Evolutionary conservation across 53 echinoderm and acorn worm species (phyloP).

Genomic region (Pentamera pediparva): DNA sequence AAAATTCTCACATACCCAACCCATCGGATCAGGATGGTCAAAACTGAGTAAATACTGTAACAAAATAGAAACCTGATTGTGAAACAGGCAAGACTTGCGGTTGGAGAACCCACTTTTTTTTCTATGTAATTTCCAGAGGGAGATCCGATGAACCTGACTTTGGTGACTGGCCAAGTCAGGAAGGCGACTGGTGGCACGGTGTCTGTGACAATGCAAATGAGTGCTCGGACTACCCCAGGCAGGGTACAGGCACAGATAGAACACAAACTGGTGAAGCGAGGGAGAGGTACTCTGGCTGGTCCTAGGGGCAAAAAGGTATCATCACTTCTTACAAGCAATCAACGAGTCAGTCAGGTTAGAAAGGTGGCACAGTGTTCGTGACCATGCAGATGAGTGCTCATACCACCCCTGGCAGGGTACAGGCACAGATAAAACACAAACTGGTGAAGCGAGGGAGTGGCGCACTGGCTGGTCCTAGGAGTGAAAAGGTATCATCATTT

Average conservation of each 20-base stretch:
- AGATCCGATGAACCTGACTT: conserved; percentile 71
- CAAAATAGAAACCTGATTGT: not conserved
- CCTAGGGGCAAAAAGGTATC: conserved; percentile 94
- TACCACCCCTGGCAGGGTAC: conserved; percentile 74
- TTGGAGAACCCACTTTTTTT: too few species aligned
- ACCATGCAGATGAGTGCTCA: conserved; percentile 96
- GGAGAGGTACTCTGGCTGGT: conserved; percentile 76
- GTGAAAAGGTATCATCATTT: conserved; percentile 95
- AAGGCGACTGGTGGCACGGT: conserved; percentile 63
- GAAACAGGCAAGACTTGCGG: not conserved
- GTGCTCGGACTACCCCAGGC: conserved; percentile 86
- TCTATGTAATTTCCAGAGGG: conserved; percentile 33
- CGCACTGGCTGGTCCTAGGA: conserved; percentile 83
- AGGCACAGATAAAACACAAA: conserved; percentile 86
- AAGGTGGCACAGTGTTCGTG: conserved; percentile 63
- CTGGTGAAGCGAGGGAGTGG: conserved; percentile 81
- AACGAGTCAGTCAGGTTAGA: too few species aligned
- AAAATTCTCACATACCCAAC: too few species aligned
- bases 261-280: conserved; percentile 83
- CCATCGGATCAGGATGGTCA: too few species aligned
- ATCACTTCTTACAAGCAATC: too few species aligned
- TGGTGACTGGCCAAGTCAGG: conserved; percentile 80
- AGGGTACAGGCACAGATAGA: conserved; percentile 90
- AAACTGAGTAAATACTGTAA: not conserved
- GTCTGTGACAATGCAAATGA: conserved; percentile 81